Evolutionary conservation across 2,113 vertebrate genomes (phyloP).

Genomic region (Bungarus multicinctus): DNA sequence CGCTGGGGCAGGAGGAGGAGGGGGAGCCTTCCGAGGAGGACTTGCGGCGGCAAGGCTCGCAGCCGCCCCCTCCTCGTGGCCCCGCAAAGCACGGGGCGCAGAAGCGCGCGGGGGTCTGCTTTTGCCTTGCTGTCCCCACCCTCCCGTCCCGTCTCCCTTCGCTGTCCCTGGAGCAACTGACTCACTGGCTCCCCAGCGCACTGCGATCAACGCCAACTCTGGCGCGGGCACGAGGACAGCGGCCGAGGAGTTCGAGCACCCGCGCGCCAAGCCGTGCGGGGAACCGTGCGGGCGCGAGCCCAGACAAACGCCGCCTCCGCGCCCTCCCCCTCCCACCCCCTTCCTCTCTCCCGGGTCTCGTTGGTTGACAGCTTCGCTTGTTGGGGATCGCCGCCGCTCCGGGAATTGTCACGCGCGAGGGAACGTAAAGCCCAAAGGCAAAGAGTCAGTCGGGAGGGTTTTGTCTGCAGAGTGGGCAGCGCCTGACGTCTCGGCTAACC

Average conservation of each 20-base stretch:
- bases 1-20: background rate
- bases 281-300: slow-evolving; percentile 16
- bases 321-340: background rate
- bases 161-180: slow-evolving; percentile 16
- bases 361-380: background rate
- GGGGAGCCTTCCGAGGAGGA: background rate
- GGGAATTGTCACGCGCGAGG: background rate
- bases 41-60: background rate
- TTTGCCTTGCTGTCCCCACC: background rate
- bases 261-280: background rate
- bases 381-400: background rate
- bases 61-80: background rate
- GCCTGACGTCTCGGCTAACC: background rate
- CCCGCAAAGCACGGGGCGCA: background rate
- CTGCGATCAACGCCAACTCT: slow-evolving; percentile 41
- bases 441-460: background rate
- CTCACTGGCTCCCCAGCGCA: slow-evolving; percentile 60
- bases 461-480: background rate
- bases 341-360: background rate
- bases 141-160: no score
- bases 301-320: background rate
- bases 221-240: slow-evolving; percentile 2
- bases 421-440: background rate
- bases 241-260: background rate
- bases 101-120: background rate